These are phyloP conservation scores for Tigriopus californicus DNA, from an alignment of 2,888 invertebrate genomes.

Conservation along the genomic window DNA sequence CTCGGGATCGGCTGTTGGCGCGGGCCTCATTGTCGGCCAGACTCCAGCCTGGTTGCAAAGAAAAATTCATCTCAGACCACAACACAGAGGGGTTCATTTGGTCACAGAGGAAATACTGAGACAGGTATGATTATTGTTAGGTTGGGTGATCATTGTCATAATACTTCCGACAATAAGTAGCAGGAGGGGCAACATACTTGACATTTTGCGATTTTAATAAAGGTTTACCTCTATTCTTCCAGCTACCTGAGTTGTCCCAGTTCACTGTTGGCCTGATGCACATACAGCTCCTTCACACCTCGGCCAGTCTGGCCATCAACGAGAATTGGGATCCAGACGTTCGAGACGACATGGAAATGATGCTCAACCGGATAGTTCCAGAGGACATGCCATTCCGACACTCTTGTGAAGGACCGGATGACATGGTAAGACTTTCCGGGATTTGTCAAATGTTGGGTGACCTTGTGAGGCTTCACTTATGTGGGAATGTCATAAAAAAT, in stretches of 20 bases:
- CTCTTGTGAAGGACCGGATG: constrained; percentile 93
- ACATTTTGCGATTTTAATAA: background rate
- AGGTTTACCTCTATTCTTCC: constrained; percentile 16
- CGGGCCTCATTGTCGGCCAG: constrained; percentile 13
- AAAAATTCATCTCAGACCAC: constrained; percentile 85
- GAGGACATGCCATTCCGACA: constrained; percentile 88
- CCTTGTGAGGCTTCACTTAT: no score
- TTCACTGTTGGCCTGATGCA: constrained; percentile 90
- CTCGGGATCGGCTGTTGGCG: constrained; percentile 5
- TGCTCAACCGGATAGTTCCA: constrained; percentile 95
- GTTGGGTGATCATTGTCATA: background rate
- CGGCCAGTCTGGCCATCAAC: constrained; percentile 87
- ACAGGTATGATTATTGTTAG: constrained; percentile 35
- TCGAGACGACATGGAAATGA: constrained; percentile 92
- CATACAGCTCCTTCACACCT: constrained; percentile 93
- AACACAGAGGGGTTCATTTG: constrained; percentile 88
- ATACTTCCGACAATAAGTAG: background rate
- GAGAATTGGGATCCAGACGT: constrained; percentile 98
- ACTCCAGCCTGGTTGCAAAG: constrained; percentile 84
- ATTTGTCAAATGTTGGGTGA: no score
- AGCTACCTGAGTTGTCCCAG: constrained; percentile 69
- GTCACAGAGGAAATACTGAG: constrained; percentile 89
- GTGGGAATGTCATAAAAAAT: no score
- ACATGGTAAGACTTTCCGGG: constrained; percentile 55
- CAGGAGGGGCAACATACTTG: background rate